Conservation (phyloP, 1,140 invertebrate species). For the Drosophila quadrilineata region DNA sequence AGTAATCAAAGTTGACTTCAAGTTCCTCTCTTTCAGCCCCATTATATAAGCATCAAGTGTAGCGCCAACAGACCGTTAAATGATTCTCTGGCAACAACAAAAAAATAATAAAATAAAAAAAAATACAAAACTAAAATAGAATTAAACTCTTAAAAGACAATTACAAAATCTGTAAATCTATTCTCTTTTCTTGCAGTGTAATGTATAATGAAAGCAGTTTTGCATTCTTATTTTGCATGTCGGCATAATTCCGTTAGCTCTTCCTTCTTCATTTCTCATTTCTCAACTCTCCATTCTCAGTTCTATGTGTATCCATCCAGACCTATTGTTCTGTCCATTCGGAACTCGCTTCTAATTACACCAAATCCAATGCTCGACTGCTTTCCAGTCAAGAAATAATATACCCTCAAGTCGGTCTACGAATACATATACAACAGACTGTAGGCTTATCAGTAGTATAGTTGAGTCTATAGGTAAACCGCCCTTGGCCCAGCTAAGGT, state of each 20-base stretch:
- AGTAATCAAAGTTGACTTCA: slow-evolving; percentile 21
- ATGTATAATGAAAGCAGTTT: slow-evolving; percentile 33
- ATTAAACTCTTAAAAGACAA: slow-evolving; percentile 39
- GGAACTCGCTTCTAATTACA: slow-evolving; percentile 66
- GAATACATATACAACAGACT: slow-evolving; percentile 2
- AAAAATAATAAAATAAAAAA: too few species aligned
- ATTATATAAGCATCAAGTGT: slow-evolving; percentile 34
- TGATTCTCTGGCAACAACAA: slow-evolving; percentile 45
- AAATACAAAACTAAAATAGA: too few species aligned
- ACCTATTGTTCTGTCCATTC: slow-evolving; percentile 31
- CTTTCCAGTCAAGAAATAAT: slow-evolving; percentile 24
- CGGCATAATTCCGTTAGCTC: slow-evolving; percentile 14
- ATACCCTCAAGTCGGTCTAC: background rate
- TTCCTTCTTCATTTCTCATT: background rate
- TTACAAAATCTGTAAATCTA: slow-evolving; percentile 25
- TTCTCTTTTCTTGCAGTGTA: slow-evolving; percentile 20
- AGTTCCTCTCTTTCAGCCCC: slow-evolving; percentile 22
- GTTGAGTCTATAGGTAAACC: slow-evolving; percentile 30
- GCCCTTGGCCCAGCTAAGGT: slow-evolving; percentile 50
- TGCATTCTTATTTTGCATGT: slow-evolving; percentile 34
- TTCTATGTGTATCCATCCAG: too few species aligned
- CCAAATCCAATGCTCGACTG: slow-evolving; percentile 47
- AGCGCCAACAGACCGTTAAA: slow-evolving; percentile 56
- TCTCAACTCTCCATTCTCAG: too few species aligned
- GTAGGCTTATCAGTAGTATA: slow-evolving; percentile 51